A percentile compares a stretch with the other conserved stretches of the same genome.
Evolutionary conservation across 2,888 invertebrate genomes (phyloP).

Genomic region (Tinea semifulvella): DNA sequence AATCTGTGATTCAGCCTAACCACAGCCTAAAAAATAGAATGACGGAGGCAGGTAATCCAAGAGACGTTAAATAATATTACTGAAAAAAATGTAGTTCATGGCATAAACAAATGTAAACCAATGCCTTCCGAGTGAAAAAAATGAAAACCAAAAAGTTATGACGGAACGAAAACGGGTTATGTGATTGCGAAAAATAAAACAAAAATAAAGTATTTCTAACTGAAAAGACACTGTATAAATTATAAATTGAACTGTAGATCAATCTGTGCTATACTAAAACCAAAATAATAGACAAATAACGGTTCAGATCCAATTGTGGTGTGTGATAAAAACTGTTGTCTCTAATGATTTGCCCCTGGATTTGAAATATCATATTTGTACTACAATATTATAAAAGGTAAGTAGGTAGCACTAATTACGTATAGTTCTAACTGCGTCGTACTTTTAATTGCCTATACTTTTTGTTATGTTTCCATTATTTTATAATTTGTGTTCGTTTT

Average conservation of each 20-base stretch:
- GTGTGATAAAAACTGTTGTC: not conserved
- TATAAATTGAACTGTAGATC: not conserved
- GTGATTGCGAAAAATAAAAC: too few species aligned
- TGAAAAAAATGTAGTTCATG: too few species aligned
- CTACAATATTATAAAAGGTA: not conserved
- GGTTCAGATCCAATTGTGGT: too few species aligned
- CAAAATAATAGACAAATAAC: not conserved
- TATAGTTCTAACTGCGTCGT: not conserved
- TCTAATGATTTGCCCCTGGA: not conserved
- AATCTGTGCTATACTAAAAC: not conserved
- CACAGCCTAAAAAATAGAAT: too few species aligned
- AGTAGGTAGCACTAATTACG: conserved; percentile 2
- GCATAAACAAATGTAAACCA: too few species aligned
- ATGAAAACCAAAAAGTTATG: too few species aligned
- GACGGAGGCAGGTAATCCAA: too few species aligned
- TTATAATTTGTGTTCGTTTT: conserved; percentile 12
- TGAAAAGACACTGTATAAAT: not conserved
- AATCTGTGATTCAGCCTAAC: too few species aligned
- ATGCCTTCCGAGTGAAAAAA: too few species aligned
- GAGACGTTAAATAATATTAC: too few species aligned
- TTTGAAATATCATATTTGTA: conserved; percentile 2
- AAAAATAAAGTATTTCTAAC: not conserved
- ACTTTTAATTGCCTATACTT: too few species aligned
- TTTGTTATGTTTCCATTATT: conserved; percentile 13
- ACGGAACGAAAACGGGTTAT: too few species aligned